Percentiles rank a stretch among this genome's conserved stretches.
Conservation (phyloP, 2,797 vertebrate species). For the Euthynnus affinis region DNA sequence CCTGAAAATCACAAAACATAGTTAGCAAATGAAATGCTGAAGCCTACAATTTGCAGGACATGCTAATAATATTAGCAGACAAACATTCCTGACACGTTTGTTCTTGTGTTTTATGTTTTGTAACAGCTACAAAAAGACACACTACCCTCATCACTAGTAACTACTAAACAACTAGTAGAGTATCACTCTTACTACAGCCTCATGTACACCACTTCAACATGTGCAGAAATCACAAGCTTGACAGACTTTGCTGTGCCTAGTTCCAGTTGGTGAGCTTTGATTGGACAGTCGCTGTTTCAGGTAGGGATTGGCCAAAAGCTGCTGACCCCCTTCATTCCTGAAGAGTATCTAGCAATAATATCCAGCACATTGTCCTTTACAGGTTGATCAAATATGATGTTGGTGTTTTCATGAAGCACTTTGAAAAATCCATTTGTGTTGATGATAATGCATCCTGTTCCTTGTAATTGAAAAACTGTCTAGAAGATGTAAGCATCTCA, state of each 20-base stretch:
- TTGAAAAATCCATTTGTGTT: slow-evolving; percentile 37
- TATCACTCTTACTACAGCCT: slow-evolving; percentile 7
- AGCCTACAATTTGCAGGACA: neutral
- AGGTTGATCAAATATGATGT: slow-evolving; percentile 5
- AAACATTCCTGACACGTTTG: neutral
- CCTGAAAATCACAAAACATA: neutral
- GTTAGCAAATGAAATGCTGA: neutral
- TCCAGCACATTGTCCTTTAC: neutral
- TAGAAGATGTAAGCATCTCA: slow-evolving; percentile 16
- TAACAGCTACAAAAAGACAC: neutral
- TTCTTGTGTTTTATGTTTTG: slow-evolving; percentile 3
- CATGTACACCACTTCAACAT: neutral
- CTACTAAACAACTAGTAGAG: neutral
- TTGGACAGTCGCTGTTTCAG: slow-evolving; percentile 6
- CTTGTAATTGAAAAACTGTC: slow-evolving; percentile 24
- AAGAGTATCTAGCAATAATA: neutral
- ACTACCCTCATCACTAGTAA: neutral
- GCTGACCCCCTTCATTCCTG: neutral
- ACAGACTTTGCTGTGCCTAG: neutral
- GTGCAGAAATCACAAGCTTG: too few relatives aligned
- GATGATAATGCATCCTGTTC: slow-evolving; percentile 11
- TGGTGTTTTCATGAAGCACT: slow-evolving; percentile 24
- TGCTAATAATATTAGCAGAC: neutral
- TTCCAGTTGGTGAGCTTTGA: neutral
- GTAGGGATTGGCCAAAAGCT: neutral